Base-by-base conservation (phyloP, 2,113 vertebrate genomes). In the Origma solitaria region DNA sequence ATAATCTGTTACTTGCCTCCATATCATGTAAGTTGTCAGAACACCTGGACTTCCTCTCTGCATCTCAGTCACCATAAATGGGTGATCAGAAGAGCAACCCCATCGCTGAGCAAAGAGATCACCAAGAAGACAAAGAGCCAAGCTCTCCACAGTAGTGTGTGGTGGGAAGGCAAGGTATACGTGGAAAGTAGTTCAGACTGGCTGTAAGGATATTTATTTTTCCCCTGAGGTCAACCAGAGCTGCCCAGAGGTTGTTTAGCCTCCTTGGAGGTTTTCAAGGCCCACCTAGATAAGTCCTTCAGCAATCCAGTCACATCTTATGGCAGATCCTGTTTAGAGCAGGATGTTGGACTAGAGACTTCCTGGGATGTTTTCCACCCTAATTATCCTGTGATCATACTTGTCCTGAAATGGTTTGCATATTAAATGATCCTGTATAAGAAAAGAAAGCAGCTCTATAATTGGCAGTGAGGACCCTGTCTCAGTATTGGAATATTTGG, bases 81-180 rank as follows among this genome's bases (percentile, higher is more conserved):
- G 17, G 27, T 3, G 1, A 22, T 68, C 56, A 94, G 33, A 44
- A 82, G 70, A 82, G 10, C 19, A 57, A 57, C 18, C 3, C 23
- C 2, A 1, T 7, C 73, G 22, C 13, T 87, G 56, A 45, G n/a
- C 0, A 3, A 75, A 53, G 42, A 72, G 14, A 25, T 47, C 23
- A n/a, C 7, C 15, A 73, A 35, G 15, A 71, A 51, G 25, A 73
- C 5, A 78, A 78, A 62, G 45, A 83, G 31, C 13, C 50, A 77
- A 53, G 23, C 15, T 80, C 50, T 80, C 33, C 53, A 56, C 13
- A 53, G 45, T 16, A 10, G 13, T 42, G 16, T 4, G 4, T 12
- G 3, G 15, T 54, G 27, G 31, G n/a, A 73, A 72, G 45, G 87
- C 15, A 82, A 54, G 31, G 33, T 22, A 42, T 47, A 73, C 60